These are phyloP conservation scores for Orchestes rusci DNA, from an alignment of 2,888 invertebrate genomes.

Conservation along the genomic window DNA sequence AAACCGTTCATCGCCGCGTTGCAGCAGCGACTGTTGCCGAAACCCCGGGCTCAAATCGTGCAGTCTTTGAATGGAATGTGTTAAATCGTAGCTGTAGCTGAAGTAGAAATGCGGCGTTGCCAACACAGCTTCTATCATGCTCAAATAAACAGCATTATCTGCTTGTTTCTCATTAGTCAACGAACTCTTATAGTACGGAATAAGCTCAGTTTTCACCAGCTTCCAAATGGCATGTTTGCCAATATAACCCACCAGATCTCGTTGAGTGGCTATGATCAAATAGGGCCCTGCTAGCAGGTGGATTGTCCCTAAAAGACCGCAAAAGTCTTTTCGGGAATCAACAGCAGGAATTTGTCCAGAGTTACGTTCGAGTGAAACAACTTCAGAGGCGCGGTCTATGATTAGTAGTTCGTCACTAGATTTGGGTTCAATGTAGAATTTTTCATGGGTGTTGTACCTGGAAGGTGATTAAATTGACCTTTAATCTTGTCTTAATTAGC, in stretches of 20 bases:
- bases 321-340: conserved; percentile 58
- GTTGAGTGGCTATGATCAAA: conserved; percentile 80
- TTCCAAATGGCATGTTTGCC: conserved; percentile 74
- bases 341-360: conserved; percentile 58
- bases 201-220: conserved; percentile 69
- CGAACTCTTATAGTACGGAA: conserved; percentile 84
- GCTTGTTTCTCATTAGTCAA: conserved; percentile 74
- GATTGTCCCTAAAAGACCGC: conserved; percentile 83
- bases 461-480: background rate
- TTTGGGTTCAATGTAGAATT: conserved; percentile 80
- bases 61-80: conserved; percentile 83
- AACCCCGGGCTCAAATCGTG: conserved; percentile 80
- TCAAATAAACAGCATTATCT: conserved; percentile 76
- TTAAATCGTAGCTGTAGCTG: conserved; percentile 89
- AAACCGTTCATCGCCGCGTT: conserved; percentile 79
- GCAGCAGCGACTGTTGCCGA: conserved; percentile 67
- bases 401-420: conserved; percentile 68
- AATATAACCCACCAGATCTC: conserved; percentile 71
- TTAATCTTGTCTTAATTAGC: background rate
- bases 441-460: conserved; percentile 82
- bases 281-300: conserved; percentile 80
- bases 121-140: conserved; percentile 77
- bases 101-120: conserved; percentile 86
- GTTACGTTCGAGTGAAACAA: conserved; percentile 36
- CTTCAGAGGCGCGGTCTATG: conserved; percentile 65